Percentiles rank a stretch among this genome's conserved stretches.
Conservation (phyloP, 1,140 invertebrate genomes). For the Papilio polytes region DNA sequence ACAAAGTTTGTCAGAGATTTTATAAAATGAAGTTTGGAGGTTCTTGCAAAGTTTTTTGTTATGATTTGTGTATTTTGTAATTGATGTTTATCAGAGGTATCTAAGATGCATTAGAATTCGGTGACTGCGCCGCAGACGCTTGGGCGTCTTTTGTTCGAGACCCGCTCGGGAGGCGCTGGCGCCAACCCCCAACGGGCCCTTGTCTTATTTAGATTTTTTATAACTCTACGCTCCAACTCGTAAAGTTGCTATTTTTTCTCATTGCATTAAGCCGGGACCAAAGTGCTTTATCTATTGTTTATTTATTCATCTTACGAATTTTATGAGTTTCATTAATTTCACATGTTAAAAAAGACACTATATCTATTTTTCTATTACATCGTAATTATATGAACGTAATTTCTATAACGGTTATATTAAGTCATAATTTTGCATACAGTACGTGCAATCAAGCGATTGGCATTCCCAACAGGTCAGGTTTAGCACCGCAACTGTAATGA, state of each 20-base stretch:
- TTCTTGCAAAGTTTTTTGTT: conserved; percentile 9
- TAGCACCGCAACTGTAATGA: conserved; percentile 71
- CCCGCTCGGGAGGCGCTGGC: conserved; percentile 54
- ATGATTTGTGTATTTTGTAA: neutral
- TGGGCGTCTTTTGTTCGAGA: conserved; percentile 62
- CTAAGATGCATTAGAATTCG: conserved; percentile 46
- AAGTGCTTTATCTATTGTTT: neutral
- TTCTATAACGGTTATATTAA: neutral
- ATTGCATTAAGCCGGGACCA: neutral
- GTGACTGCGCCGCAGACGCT: conserved; percentile 57
- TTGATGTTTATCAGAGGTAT: conserved; percentile 39
- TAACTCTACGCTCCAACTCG: conserved; percentile 38
- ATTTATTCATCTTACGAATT: neutral
- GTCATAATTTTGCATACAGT: conserved; percentile 56
- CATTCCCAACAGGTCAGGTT: conserved; percentile 76
- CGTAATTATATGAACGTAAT: neutral
- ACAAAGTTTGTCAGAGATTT: neutral
- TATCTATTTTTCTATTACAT: neutral
- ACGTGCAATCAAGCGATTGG: conserved; percentile 67
- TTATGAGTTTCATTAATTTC: neutral
- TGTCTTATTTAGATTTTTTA: conserved; percentile 53
- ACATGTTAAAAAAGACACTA: neutral
- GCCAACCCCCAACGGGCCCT: conserved; percentile 52
- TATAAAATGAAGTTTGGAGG: neutral
- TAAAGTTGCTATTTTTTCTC: conserved; percentile 40